Conservation (phyloP, 2,888 invertebrate genomes). For the Bombyx huttoni region DNA sequence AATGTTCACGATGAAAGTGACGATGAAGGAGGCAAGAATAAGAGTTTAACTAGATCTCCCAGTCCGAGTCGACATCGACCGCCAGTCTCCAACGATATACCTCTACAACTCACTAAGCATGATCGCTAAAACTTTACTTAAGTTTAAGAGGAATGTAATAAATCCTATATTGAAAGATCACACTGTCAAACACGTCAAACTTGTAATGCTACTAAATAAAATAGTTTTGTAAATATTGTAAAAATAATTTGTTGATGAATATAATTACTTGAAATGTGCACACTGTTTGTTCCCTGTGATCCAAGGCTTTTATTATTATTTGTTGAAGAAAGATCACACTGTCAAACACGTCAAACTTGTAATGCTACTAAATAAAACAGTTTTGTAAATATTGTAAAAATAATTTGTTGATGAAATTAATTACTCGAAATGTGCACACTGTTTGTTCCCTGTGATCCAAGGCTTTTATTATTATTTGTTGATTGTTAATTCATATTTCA, state of each 20-base stretch:
- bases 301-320: background rate
- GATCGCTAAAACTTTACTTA: constrained; percentile 63
- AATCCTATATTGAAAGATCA: too few relatives aligned
- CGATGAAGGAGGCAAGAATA: constrained; percentile 66
- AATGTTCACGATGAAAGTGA: constrained; percentile 87
- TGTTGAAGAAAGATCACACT: too few relatives aligned
- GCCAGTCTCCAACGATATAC: constrained; percentile 62
- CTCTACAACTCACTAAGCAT: constrained; percentile 80
- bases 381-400: background rate
- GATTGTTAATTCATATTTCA: background rate
- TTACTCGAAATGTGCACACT: background rate
- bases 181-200: too few relatives aligned
- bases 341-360: too few relatives aligned
- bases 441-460: background rate
- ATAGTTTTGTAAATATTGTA: too few relatives aligned
- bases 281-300: background rate
- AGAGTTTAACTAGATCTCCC: constrained; percentile 56
- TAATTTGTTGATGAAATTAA: background rate
- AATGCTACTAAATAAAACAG: too few relatives aligned
- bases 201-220: too few relatives aligned
- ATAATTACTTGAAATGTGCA: background rate
- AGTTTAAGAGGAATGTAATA: background rate
- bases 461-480: background rate
- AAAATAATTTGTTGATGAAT: background rate
- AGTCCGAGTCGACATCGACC: constrained; percentile 47